Percentiles rank a stretch among this genome's conserved stretches.
phyloP scores from a whole-genome alignment of 2,113 vertebrate genomes.

The Mormyrus lacerda region DNA sequence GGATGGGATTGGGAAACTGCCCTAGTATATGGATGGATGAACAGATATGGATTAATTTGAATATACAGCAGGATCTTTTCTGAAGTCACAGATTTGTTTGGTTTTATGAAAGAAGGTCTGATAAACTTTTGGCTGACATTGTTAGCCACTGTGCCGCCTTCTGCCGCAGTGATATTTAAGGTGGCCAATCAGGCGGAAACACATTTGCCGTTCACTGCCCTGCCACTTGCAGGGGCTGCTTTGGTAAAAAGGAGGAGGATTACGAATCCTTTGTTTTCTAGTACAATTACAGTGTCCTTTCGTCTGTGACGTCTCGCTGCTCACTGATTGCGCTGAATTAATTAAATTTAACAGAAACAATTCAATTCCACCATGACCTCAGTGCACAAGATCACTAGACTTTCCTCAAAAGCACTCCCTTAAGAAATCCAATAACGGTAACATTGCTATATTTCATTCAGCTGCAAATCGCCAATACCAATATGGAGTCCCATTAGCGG shows the following conservation, averaged over 20 bases:
- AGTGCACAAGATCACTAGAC: neutral
- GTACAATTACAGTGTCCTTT: constrained; percentile 3
- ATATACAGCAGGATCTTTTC: neutral
- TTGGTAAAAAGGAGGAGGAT: neutral
- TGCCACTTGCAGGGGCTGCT: neutral
- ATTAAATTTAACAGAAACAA: constrained; percentile 15
- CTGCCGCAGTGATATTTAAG: neutral
- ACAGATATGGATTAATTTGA: neutral
- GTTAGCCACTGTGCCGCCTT: neutral
- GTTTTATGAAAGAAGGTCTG: neutral
- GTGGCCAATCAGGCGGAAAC: neutral
- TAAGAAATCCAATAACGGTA: constrained; percentile 9
- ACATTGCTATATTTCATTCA: constrained; percentile 6
- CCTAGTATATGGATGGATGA: neutral
- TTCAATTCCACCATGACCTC: constrained; percentile 1
- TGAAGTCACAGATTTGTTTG: neutral
- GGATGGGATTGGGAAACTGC: neutral
- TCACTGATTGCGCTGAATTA: neutral
- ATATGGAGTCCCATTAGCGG: neutral
- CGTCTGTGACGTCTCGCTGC: neutral
- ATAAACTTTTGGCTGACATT: neutral
- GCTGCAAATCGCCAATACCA: constrained; percentile 2
- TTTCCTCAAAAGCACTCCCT: neutral
- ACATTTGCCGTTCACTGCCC: neutral
- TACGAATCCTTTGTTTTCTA: constrained; percentile 2